Base-by-base conservation (phyloP, 2,113 vertebrate species). In the Ochotona curzoniae region DNA sequence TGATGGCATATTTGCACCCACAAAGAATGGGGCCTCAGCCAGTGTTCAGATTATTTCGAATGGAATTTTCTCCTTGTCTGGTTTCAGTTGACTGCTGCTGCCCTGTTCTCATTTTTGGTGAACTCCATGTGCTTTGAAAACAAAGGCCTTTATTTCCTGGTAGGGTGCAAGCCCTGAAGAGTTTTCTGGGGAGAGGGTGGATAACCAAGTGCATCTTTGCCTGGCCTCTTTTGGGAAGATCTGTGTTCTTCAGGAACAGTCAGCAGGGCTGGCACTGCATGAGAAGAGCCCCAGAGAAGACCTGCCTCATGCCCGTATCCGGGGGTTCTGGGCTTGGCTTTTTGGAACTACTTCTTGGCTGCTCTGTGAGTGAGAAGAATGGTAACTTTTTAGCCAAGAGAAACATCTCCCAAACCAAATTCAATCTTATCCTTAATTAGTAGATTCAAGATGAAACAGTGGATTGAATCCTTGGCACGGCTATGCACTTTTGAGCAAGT, bases 211-310 rank as follows among this genome's bases (percentile, higher is more conserved):
- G 17, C 35, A 14, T 60, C 44, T 91, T 30, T 44, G 35, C n/a
- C 63, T 70, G 11, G 23, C 44, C 5, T 32, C 13, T 84, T 73
- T 30, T 76, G 49, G 32, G 82, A 87, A 71, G 20, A 26, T 28
- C 21, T 38, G 12, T 6, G 1, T 73, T 87, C 17, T 28, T 8
- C 60, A 35, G 69, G 64, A 64, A 26, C 8, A 30, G 78, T 10
- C 28, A 13, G 28, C 5, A 8, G 60, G 20, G 23, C 51, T 70
- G 51, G 76, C 75, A 32, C 25, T 8, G 38, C 12, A 44, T 44
- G 6, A 44, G 2, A 1, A 0, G 0, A 8, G 38, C 9, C 18
- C 64, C 79, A 1, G 1, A 2, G 14, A 66, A 79, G 17, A 54
- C 30, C 5, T 26, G 25, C 18, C 18, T 14, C 54, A 38, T 14